Evolutionary conservation across 2,888 invertebrate genomes (phyloP), one percentile per base, ranked within the genome.

Genomic region (Brassicogethes aeneus): DNA sequence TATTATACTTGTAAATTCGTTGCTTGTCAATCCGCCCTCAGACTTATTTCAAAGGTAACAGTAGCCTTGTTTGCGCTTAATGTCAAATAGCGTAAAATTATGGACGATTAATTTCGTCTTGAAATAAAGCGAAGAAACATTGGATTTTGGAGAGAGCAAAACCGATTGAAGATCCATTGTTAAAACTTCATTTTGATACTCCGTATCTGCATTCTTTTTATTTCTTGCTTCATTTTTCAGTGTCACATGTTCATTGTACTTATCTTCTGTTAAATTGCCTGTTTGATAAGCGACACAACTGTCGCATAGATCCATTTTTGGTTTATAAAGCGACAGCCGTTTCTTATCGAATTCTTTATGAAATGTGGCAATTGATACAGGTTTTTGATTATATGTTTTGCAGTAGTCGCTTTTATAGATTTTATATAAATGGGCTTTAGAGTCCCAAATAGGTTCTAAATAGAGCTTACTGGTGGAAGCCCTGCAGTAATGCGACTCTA

Each of bases 11-110:
- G 39, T 30, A 31, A 40, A 51, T 12, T 36, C 32, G 13, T 40
- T 36, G 35, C 36, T 36, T 14, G 16, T 12, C 3, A 36, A 3
- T 13, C 36, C 36, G 5, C 36, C 36, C 15, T 40, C 36, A 30
- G 40, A 32, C 29, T 41, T 37, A 37, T 37, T 41, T 37, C 37
- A 41, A 15, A 41, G 16, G 34, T 36, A 41, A 37, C 37, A 37
- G 34, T 15, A 33, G 7, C 17, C 41, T 17, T 34, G 36, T 3
- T 46, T 37, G 5, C 43, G 45, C 31, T 31, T 40, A 3, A 51
- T 15, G 40, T 55, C 15, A 41, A 7, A 41, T 29, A 41, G 34
- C 3, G 41, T 41, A 16, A 41, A 41, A 17, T 41, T 41, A 12
- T 37, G 34, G 17, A 41, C 37, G 14, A 37, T 37, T 8, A 37